These are phyloP conservation scores for Leuciscus waleckii DNA, from an alignment of 2,797 vertebrate species.

Conservation along the genomic window DNA sequence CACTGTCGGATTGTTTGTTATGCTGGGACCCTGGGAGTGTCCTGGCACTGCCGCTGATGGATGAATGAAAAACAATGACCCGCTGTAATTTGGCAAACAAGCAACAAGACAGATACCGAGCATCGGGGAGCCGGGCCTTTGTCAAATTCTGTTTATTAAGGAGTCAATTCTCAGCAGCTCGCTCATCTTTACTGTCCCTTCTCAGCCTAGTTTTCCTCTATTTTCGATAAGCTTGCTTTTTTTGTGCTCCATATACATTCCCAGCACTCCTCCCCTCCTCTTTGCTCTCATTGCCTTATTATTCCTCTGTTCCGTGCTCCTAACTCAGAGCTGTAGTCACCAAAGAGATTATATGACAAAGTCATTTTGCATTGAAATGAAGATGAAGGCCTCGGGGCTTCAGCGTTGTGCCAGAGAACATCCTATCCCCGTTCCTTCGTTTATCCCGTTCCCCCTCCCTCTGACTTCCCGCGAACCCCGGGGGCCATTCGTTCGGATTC, in stretches of 20 bases:
- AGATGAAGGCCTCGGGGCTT: conserved; percentile 60
- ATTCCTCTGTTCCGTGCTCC: conserved; percentile 53
- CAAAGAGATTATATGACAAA: conserved; percentile 65
- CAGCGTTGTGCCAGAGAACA: conserved; percentile 54
- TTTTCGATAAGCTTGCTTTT: conserved; percentile 49
- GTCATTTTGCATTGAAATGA: conserved; percentile 61
- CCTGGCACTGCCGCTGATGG: conserved; percentile 29
- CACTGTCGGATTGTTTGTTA: conserved; percentile 52
- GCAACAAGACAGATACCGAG: conserved; percentile 29
- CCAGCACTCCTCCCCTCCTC: conserved; percentile 40
- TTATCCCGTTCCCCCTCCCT: conserved; percentile 18
- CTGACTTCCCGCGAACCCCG: conserved; percentile 30
- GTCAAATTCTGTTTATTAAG: conserved; percentile 58
- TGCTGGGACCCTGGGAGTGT: conserved; percentile 43
- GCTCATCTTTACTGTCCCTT: conserved; percentile 69
- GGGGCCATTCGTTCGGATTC: conserved; percentile 53
- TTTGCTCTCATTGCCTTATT: conserved; percentile 34
- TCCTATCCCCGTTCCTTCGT: conserved; percentile 31
- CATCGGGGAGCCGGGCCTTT: conserved; percentile 27
- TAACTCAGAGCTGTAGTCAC: conserved; percentile 69
- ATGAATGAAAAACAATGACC: conserved; percentile 57
- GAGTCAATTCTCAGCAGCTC: conserved; percentile 39
- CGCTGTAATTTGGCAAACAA: conserved; percentile 44
- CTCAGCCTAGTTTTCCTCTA: conserved; percentile 60
- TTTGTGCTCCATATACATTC: conserved; percentile 51